phyloP scores from a whole-genome alignment of 2,888 invertebrate genomes.

The Andrena fulva region DNA sequence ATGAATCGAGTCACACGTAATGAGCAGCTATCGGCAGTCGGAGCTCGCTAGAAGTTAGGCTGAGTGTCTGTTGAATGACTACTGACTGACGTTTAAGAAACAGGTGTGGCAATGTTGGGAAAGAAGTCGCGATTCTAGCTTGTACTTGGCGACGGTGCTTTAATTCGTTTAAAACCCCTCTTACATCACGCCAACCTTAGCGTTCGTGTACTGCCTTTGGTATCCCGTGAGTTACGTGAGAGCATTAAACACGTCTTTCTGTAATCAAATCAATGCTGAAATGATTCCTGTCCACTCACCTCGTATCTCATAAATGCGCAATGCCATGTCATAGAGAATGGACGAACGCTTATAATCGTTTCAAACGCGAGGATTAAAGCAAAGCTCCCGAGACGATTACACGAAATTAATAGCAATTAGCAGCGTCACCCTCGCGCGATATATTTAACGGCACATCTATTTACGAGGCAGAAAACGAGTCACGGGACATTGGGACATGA shows the following conservation, averaged over 20 bases:
- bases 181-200: constrained; percentile 65
- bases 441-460: neutral
- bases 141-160: constrained; percentile 45
- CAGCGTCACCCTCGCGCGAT: neutral
- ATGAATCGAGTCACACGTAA: neutral
- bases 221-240: constrained; percentile 67
- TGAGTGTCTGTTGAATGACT: constrained; percentile 21
- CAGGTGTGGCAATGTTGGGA: constrained; percentile 35
- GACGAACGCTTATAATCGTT: neutral
- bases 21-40: neutral
- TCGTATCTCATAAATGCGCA: constrained; percentile 75
- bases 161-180: constrained; percentile 75
- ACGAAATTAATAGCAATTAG: no score
- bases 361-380: neutral
- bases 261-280: constrained; percentile 38
- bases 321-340: constrained; percentile 63
- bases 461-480: neutral
- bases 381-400: no score
- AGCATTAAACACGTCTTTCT: constrained; percentile 43
- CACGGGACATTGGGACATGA: neutral
- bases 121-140: constrained; percentile 33
- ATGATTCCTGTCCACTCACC: constrained; percentile 64
- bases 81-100: constrained; percentile 47
- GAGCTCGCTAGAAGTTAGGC: neutral
- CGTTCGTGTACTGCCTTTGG: constrained; percentile 58